Evolutionary conservation across 2,888 invertebrate genomes (phyloP), one percentile per base, ranked within the genome.

Genomic region (Drosophila prostipennis): DNA sequence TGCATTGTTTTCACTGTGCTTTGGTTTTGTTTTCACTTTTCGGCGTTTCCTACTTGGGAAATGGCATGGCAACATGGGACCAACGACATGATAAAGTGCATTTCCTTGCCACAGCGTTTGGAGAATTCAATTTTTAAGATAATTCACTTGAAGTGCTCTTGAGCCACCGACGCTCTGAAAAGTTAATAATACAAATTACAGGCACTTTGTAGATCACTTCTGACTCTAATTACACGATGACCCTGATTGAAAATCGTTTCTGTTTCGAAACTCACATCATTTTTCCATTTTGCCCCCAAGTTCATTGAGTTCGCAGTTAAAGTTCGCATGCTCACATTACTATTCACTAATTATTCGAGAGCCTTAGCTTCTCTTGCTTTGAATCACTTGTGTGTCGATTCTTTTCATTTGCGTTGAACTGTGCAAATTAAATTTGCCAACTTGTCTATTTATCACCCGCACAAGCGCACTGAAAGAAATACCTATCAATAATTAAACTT

Each of bases 391-490:
- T 14, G 3, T 51, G 43, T 54, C 61, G 54, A 29, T 48, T 52
- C 56, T 26, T 48, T 53, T 58, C 58, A 71, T 75, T 77, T 77
- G 77, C 77, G 78, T 76, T 75, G 74, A 74, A 74, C 77, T 72
- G 72, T 79, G 80, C 63, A 80, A 80, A 80, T 82, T 76, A 72
- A 82, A 79, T 80, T 82, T 57, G 75, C 79, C 72, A 78, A 65
- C 70, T 67, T 72, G 67, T 75, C 72, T 65, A 70, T 34, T 69
- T 61, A 53, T 42, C 52, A 53, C 48, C 16, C 34, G n/a, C 39
- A 29, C 34, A 39, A 46, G 45, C 23, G 32, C n/a, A 45, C 43
- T 45, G 23, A 1, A 4, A 26, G 23, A 26, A 45, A 43, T 16
- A 23, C 1, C 19, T 19, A 19, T n/a, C n/a, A n/a, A n/a, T n/a